Base-by-base conservation (phyloP, 2,113 vertebrate species). In the Eudyptes chrysolophus region DNA sequence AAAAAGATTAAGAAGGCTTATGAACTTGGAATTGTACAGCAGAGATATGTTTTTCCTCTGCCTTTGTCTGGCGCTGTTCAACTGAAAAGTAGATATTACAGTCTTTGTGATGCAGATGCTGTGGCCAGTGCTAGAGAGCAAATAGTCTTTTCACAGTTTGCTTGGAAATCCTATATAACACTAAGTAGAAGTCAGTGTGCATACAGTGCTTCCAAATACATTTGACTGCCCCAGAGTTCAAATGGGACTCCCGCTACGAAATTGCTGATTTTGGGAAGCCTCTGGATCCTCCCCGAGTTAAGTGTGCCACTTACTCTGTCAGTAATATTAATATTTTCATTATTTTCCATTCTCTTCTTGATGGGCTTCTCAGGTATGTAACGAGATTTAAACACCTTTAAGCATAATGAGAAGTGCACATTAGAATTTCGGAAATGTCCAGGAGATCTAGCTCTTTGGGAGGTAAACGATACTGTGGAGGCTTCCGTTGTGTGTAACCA, bases 101-200 rank as follows among this genome's bases (percentile, higher is more conserved):
- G 5, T 58, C 8, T 70, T 21, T 25, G 14, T 82, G 81, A 29
- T 68, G 22, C 26, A 34, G 64, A 18, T 51, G 16, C 57, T 38
- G 38, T 22, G 18, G 38, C 24, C 18, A 14, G n/a, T 57, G 57
- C 81, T 71, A 51, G 61, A 44, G 22, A 72, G 74, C 30, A 82
- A 42, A 48, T 9, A 60, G 29, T 12, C 44, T 75, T 87, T 49
- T 70, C 49, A 49, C 32, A 60, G 54, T 84, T 89, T 65, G 38
- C 69, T 90, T 78, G 65, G 38, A 87, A 60, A 40, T 58, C 24
- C 68, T 62, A 2, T 2, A 6, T 48, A 46, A 11, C 49, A 13
- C 22, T 6, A 20, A 16, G 54, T 0, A 9, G 32, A 80, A 61
- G 16, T 30, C 20, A 0, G 0, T 12, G 18, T 38, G 16, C 29